Conservation (phyloP, 2,113 vertebrate genomes). For the Syrmaticus mikado region DNA sequence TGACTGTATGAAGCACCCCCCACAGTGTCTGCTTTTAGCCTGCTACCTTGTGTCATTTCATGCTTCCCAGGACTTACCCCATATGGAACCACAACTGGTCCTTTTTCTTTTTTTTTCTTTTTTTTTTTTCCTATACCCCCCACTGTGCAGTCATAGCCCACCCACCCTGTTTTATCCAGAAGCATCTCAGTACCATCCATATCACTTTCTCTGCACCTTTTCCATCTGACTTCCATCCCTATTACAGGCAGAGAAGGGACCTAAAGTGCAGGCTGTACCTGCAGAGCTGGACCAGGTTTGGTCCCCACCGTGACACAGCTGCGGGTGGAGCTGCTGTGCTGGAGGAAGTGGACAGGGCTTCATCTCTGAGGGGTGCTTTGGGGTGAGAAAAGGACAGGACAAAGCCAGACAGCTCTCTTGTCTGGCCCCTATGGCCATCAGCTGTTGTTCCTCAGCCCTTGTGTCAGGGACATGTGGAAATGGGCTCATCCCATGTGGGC, state of each 20-base stretch:
- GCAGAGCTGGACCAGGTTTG: neutral
- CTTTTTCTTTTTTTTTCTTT: neutral
- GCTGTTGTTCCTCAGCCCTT: neutral
- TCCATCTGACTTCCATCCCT: neutral
- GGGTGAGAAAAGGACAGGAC: rapidly evolving
- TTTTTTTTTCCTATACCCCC: neutral
- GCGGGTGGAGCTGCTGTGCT: neutral
- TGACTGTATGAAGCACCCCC: rapidly evolving
- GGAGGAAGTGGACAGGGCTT: neutral
- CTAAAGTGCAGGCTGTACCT: neutral
- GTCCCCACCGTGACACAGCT: neutral
- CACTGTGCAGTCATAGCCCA: neutral
- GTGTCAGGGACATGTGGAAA: neutral
- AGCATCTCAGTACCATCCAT: rapidly evolving
- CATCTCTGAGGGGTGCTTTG: neutral
- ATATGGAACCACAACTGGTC: neutral
- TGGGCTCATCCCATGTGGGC: neutral
- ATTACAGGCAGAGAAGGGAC: neutral
- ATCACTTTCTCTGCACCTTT: neutral
- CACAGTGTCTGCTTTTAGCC: rapidly evolving
- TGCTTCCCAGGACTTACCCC: neutral
- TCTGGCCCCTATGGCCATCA: neutral
- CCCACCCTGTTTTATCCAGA: neutral
- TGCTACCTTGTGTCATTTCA: neutral
- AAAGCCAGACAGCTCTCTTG: neutral